These are phyloP conservation scores for Palaemon carinicauda DNA, from an alignment of 1,140 invertebrate species.

Conservation along the genomic window DNA sequence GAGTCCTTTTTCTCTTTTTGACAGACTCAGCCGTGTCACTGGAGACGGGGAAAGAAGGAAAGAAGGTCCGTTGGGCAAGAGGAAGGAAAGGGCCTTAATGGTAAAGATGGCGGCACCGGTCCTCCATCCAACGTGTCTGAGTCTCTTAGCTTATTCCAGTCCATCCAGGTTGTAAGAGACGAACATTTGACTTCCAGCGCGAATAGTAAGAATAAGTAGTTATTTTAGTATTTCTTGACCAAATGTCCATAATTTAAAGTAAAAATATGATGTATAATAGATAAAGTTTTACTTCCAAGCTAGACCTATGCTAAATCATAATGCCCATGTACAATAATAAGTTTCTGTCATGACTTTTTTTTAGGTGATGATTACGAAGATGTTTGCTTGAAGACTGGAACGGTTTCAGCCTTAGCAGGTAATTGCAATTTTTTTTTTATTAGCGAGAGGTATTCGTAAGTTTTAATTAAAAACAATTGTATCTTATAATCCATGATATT, in stretches of 20 bases:
- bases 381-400: slow-evolving; percentile 48
- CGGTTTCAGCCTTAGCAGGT: slow-evolving; percentile 51
- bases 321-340: neutral
- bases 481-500: no score
- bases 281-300: no score
- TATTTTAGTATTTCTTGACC: neutral
- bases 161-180: slow-evolving; percentile 57
- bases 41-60: slow-evolving; percentile 40
- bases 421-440: no score
- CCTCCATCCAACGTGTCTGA: slow-evolving; percentile 47
- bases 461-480: no score
- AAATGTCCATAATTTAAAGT: neutral
- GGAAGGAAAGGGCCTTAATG: neutral
- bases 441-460: no score
- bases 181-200: slow-evolving; percentile 30
- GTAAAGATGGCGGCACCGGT: neutral
- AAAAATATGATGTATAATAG: neutral
- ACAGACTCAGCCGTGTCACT: slow-evolving; percentile 59
- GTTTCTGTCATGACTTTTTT: neutral
- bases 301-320: neutral
- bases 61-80: neutral
- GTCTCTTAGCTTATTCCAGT: slow-evolving; percentile 55
- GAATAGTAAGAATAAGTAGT: neutral
- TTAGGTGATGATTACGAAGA: slow-evolving; percentile 4
- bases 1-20: neutral